phyloP scores from a whole-genome alignment of 2,797 vertebrate genomes.

The Ptychadena robeensis region DNA sequence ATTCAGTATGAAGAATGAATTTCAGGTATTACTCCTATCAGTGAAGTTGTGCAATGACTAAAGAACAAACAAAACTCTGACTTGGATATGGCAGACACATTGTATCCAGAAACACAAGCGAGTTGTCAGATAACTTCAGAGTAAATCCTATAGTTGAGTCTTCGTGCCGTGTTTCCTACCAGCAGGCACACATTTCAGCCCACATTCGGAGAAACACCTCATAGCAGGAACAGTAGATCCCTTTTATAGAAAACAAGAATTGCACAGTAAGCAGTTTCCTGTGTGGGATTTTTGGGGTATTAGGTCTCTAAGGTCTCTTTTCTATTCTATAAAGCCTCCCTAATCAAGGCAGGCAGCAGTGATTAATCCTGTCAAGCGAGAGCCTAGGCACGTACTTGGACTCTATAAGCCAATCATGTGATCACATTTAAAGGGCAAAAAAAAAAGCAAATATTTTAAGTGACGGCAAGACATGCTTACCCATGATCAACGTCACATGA shows the following conservation, averaged over 20 bases:
- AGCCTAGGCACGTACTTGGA: slow-evolving; percentile 29
- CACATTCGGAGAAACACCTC: slow-evolving; percentile 15
- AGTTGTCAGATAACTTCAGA: not conserved
- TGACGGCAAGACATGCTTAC: not conserved
- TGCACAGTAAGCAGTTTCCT: slow-evolving; percentile 54
- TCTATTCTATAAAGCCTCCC: slow-evolving; percentile 49
- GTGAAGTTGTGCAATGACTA: not conserved
- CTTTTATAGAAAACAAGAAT: slow-evolving; percentile 54
- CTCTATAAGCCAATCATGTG: slow-evolving; percentile 30
- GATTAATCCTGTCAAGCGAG: slow-evolving; percentile 54
- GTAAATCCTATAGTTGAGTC: not conserved
- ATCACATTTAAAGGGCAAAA: slow-evolving; percentile 29
- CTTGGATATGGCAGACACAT: not conserved
- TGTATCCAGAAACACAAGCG: not conserved
- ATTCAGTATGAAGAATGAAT: too few species aligned
- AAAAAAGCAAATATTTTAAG: not conserved
- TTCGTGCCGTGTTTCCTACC: not conserved
- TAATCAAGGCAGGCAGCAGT: slow-evolving; percentile 52
- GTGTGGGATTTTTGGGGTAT: slow-evolving; percentile 51
- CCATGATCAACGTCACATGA: not conserved
- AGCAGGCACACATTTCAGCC: not conserved
- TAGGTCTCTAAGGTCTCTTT: slow-evolving; percentile 49
- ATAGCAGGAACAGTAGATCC: slow-evolving; percentile 47
- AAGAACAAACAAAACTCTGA: not conserved
- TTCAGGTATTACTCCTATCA: too few species aligned